These are phyloP conservation scores for Spilarctia lutea DNA, from an alignment of 2,888 invertebrate genomes.

Conservation along the genomic window DNA sequence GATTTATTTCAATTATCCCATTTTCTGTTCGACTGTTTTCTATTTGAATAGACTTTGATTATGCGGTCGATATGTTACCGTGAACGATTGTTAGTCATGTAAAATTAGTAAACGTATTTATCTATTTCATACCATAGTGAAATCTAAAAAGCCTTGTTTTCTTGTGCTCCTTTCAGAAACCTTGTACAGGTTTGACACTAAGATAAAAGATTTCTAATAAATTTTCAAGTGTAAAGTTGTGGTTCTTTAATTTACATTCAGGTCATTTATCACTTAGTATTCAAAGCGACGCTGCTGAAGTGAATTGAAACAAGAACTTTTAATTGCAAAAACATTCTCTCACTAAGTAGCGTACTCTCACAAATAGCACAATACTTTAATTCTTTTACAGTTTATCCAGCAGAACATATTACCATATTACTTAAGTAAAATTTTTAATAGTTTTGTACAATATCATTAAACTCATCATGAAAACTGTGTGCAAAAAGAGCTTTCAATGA, in stretches of 20 bases:
- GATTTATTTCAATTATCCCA: slow-evolving; percentile 73
- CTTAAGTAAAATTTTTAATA: background rate
- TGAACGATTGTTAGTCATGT: background rate
- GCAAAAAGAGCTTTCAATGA: too few species aligned
- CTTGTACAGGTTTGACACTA: background rate
- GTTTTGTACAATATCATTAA: background rate
- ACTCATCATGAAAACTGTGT: too few species aligned
- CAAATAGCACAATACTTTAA: slow-evolving; percentile 44
- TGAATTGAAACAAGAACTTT: slow-evolving; percentile 68
- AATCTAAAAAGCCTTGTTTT: background rate
- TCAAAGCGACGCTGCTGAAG: slow-evolving; percentile 62
- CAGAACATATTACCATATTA: background rate
- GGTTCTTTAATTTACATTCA: slow-evolving; percentile 63
- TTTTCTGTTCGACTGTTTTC: slow-evolving; percentile 68
- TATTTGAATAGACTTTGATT: slow-evolving; percentile 56
- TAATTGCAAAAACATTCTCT: slow-evolving; percentile 55
- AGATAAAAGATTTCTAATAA: background rate
- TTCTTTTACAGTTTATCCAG: slow-evolving; percentile 13
- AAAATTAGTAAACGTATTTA: background rate
- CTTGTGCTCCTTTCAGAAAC: background rate
- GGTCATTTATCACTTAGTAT: slow-evolving; percentile 70
- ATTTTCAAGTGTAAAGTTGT: slow-evolving; percentile 23
- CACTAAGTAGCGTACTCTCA: slow-evolving; percentile 45
- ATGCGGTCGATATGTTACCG: slow-evolving; percentile 36
- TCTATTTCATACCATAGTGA: background rate